A percentile compares a stretch with the other conserved stretches of the same genome.
Evolutionary conservation across 30 jellyfish, hydroid and myxozoan genomes (phyloP).

Genomic region (Morbakka virulenta): DNA sequence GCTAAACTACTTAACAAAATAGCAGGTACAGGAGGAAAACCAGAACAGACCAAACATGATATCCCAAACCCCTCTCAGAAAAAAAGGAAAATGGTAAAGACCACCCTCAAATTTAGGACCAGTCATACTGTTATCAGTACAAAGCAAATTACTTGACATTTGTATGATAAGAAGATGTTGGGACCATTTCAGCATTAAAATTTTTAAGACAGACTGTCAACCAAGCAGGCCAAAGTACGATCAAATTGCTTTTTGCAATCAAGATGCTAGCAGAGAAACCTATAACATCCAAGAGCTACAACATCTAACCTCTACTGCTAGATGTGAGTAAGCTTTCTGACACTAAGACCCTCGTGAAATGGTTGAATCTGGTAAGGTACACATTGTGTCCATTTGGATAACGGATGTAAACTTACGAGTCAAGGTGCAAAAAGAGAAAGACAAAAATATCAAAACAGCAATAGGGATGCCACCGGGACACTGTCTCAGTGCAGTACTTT

Average conservation of each 20-base stretch:
- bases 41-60: neutral
- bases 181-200: neutral
- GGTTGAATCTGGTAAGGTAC: neutral
- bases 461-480: neutral
- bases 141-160: neutral
- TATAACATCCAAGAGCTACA: neutral
- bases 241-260: neutral
- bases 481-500: too few relatives aligned
- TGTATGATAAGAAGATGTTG: neutral
- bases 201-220: neutral
- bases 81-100: neutral
- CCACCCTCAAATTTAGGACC: neutral
- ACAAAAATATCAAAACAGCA: neutral
- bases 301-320: too few relatives aligned
- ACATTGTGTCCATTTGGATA: neutral
- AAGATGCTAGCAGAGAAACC: neutral
- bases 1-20: too few relatives aligned
- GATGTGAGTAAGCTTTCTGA: constrained; percentile 6
- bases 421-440: neutral
- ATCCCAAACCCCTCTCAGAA: neutral
- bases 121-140: neutral
- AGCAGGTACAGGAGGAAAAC: neutral
- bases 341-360: neutral
- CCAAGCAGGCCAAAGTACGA: neutral
- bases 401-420: neutral